Conservation (phyloP, 1,140 invertebrate genomes). For the Drosophila busckii region DNA sequence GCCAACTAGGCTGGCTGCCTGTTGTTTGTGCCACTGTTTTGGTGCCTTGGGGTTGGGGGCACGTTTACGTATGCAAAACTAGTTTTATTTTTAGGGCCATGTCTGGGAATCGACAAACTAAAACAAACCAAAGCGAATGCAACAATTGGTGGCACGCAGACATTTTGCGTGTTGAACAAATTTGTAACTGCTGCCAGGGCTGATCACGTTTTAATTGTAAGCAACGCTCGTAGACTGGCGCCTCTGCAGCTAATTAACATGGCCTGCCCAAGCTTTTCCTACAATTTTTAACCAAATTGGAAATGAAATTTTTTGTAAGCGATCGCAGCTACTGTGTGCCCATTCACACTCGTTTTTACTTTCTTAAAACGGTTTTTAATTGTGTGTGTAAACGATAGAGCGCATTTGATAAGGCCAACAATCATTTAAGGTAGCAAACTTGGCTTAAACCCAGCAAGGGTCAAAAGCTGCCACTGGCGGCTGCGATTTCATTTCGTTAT, state of each 20-base stretch:
- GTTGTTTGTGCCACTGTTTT: slow-evolving; percentile 33
- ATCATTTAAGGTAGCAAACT: too few relatives aligned
- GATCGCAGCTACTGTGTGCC: slow-evolving; percentile 34
- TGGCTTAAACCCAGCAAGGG: too few relatives aligned
- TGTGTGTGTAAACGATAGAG: slow-evolving; percentile 74
- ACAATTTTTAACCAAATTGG: neutral
- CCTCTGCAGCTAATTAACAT: slow-evolving; percentile 71
- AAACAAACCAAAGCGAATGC: slow-evolving; percentile 55
- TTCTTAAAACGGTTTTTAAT: slow-evolving; percentile 77
- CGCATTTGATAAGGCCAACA: slow-evolving; percentile 57
- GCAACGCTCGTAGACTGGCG: slow-evolving; percentile 65
- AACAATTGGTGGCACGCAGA: slow-evolving; percentile 60
- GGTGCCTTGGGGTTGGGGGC: slow-evolving; percentile 9
- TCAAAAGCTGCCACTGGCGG: slow-evolving; percentile 47
- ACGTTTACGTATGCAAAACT: slow-evolving; percentile 73
- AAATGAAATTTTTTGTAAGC: slow-evolving; percentile 7
- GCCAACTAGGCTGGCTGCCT: slow-evolving; percentile 10
- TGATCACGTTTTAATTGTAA: slow-evolving; percentile 77
- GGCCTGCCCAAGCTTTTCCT: slow-evolving; percentile 24
- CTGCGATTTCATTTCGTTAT: slow-evolving; percentile 69
- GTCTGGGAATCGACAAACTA: slow-evolving; percentile 62
- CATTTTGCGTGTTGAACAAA: slow-evolving; percentile 76
- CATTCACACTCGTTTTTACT: slow-evolving; percentile 75
- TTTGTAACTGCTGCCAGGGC: slow-evolving; percentile 73
- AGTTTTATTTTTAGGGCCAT: slow-evolving; percentile 72